phyloP scores from a whole-genome alignment of 2,888 invertebrate species.

The Acanthosoma haemorrhoidale region DNA sequence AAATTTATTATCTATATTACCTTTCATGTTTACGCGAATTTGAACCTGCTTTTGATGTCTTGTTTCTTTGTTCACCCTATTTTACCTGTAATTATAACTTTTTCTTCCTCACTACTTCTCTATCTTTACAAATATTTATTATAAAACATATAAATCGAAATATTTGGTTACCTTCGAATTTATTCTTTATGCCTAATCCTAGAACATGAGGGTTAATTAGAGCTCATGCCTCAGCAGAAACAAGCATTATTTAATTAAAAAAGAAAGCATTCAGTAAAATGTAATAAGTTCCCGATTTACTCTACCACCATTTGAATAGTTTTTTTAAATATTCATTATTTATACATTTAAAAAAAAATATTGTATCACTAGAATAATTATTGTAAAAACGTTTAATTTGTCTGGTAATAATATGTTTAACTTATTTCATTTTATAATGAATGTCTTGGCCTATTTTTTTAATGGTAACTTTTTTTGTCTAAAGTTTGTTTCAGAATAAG shows the following conservation, averaged over 20 bases:
- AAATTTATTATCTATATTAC: background rate
- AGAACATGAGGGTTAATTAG: slow-evolving; percentile 24
- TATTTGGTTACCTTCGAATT: background rate
- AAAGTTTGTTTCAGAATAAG: no score
- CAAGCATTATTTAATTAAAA: background rate
- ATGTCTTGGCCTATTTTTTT: background rate
- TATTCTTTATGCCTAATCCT: background rate
- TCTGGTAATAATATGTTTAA: no score
- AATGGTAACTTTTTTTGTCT: background rate
- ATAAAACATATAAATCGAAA: background rate
- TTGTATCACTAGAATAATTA: no score
- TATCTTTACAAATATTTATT: background rate
- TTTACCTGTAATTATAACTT: background rate
- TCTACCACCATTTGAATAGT: no score
- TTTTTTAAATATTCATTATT: no score
- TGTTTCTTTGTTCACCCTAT: background rate
- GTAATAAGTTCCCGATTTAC: no score
- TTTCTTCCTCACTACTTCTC: background rate
- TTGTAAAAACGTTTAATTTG: no score
- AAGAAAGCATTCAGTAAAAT: background rate
- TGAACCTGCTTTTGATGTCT: slow-evolving; percentile 29
- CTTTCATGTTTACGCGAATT: slow-evolving; percentile 23
- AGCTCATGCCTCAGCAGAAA: slow-evolving; percentile 16
- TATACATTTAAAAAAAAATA: no score
- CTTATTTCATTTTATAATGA: background rate